Evolutionary conservation across 2,888 invertebrate genomes (phyloP).

Genomic region (Liposcelis brunnea): DNA sequence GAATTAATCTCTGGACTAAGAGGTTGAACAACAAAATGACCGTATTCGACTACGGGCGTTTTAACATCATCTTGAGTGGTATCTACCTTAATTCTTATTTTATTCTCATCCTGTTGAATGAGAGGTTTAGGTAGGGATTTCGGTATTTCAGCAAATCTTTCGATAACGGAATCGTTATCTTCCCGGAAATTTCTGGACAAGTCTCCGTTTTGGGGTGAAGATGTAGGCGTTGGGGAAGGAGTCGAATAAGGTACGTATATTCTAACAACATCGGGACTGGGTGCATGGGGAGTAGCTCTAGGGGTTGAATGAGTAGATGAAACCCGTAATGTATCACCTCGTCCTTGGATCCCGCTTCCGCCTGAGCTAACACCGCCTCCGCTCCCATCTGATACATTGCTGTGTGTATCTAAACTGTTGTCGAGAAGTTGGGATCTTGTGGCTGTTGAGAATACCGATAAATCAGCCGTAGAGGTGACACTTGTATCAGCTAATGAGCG

Average conservation of each 20-base stretch:
- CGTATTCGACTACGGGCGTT: constrained; percentile 31
- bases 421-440: constrained; percentile 55
- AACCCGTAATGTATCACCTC: constrained; percentile 6
- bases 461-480: constrained; percentile 66
- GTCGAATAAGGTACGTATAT: constrained; percentile 61
- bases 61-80: constrained; percentile 37
- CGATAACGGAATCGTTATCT: too few relatives aligned
- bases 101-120: constrained; percentile 41
- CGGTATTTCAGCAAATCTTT: constrained; percentile 14
- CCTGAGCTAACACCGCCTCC: constrained; percentile 44
- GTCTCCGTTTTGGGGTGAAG: constrained; percentile 27
- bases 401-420: constrained; percentile 58
- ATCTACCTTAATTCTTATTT: constrained; percentile 52
- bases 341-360: constrained; percentile 12
- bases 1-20: neutral
- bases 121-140: constrained; percentile 32
- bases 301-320: constrained; percentile 37
- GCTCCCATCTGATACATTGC: constrained; percentile 54
- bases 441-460: constrained; percentile 58
- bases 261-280: constrained; percentile 53
- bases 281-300: constrained; percentile 45
- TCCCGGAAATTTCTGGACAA: constrained; percentile 21
- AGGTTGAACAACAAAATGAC: neutral
- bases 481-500: constrained; percentile 68
- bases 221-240: constrained; percentile 17